A percentile compares a stretch with the other conserved stretches of the same genome.
Conservation (phyloP, 1,140 invertebrate genomes). For the Drosophila leontia region DNA sequence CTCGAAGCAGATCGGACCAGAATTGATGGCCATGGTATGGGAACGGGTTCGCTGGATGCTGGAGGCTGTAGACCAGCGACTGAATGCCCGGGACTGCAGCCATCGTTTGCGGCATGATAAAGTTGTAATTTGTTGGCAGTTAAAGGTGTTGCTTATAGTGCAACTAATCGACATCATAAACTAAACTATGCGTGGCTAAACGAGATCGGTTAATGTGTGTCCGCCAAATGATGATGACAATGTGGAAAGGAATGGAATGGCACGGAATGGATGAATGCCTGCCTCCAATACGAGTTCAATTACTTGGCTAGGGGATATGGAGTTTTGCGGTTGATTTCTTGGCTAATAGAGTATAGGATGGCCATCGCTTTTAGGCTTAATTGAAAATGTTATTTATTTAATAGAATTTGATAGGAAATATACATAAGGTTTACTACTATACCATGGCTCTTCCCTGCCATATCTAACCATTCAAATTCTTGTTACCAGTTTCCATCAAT, state of each 20-base stretch:
- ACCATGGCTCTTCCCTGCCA: not conserved
- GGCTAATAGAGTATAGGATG: conserved; percentile 15
- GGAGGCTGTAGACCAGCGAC: not conserved
- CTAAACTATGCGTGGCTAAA: conserved; percentile 79
- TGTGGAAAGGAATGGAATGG: conserved; percentile 25
- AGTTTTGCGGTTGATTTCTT: not conserved
- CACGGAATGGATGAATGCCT: conserved; percentile 20
- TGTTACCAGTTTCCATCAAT: conserved; percentile 22
- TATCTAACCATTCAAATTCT: conserved; percentile 9
- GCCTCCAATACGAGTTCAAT: conserved; percentile 47
- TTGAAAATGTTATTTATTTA: conserved; percentile 15
- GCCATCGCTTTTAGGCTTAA: conserved; percentile 22
- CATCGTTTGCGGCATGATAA: conserved; percentile 78
- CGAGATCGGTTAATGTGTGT: conserved; percentile 70
- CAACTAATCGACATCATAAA: conserved; percentile 81
- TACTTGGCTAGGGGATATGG: conserved; percentile 19
- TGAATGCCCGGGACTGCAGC: conserved; percentile 6
- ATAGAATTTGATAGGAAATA: not conserved
- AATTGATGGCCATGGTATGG: conserved; percentile 61
- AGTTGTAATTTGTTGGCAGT: conserved; percentile 83
- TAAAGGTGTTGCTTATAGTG: conserved; percentile 83
- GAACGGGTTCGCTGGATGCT: conserved; percentile 32
- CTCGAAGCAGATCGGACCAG: conserved; percentile 58
- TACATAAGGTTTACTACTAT: not conserved
- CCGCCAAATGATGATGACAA: conserved; percentile 71